phyloP scores from a whole-genome alignment of 2,888 invertebrate species.

The Ophion costatus region DNA sequence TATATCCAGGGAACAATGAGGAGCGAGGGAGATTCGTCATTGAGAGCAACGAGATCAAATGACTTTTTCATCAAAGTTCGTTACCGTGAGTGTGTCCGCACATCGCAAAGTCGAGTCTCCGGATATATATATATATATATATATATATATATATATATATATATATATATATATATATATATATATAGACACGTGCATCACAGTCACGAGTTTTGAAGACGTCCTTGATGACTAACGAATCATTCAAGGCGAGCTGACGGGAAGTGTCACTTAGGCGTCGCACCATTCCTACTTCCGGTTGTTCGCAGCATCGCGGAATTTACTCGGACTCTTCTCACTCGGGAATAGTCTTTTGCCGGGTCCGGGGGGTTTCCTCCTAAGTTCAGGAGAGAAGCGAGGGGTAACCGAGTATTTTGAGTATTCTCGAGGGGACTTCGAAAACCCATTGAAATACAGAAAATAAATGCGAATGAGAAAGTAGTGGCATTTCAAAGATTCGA shows the following conservation, averaged over 20 bases:
- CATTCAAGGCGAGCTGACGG: slow-evolving; percentile 37
- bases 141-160: slow-evolving; percentile 5
- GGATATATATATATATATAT: neutral
- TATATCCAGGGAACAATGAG: neutral
- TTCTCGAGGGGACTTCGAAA: no score
- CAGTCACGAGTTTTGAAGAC: slow-evolving; percentile 47
- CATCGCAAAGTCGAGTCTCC: slow-evolving; percentile 66
- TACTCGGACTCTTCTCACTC: slow-evolving; percentile 40
- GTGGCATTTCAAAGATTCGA: no score
- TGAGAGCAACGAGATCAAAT: slow-evolving; percentile 72
- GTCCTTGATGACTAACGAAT: slow-evolving; percentile 59
- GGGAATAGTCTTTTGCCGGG: neutral
- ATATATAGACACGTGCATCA: neutral
- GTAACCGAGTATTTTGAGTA: neutral
- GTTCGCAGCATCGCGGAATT: slow-evolving; percentile 35
- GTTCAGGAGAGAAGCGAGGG: neutral
- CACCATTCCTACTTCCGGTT: slow-evolving; percentile 63
- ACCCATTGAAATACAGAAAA: no score
- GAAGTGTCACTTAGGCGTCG: slow-evolving; percentile 66
- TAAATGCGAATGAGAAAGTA: no score
- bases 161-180: neutral
- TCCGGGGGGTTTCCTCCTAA: neutral
- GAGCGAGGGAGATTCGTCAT: slow-evolving; percentile 65
- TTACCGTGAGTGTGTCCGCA: slow-evolving; percentile 53
- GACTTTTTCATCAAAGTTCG: slow-evolving; percentile 72